Evolutionary conservation across 2,797 vertebrate genomes (phyloP).

Genomic region (Serranus cabrilla): DNA sequence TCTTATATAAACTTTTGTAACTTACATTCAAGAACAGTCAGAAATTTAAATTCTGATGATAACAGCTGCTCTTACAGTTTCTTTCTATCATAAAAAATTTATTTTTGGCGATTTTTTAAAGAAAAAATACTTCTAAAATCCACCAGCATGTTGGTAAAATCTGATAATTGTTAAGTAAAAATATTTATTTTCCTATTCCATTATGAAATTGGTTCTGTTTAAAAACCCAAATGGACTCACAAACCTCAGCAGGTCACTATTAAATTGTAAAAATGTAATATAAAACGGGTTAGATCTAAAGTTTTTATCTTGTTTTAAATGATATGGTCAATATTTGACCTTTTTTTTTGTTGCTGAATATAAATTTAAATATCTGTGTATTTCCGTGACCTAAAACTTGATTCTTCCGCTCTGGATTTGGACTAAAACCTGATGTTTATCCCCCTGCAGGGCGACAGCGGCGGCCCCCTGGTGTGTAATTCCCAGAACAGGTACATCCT

Average conservation of each 20-base stretch:
- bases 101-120: too few species aligned
- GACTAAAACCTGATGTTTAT: background rate
- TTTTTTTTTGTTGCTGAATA: background rate
- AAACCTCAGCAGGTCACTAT: background rate
- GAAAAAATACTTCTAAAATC: too few species aligned
- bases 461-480: conserved; percentile 93
- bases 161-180: too few species aligned
- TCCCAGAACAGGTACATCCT: conserved; percentile 89
- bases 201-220: too few species aligned
- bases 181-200: too few species aligned
- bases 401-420: background rate
- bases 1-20: too few species aligned
- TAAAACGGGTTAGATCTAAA: background rate
- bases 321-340: background rate
- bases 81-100: too few species aligned
- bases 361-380: background rate
- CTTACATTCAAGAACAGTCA: too few species aligned
- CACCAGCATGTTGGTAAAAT: too few species aligned
- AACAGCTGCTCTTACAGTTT: too few species aligned
- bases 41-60: too few species aligned
- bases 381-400: background rate
- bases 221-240: too few species aligned
- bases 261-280: background rate
- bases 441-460: conserved; percentile 93
- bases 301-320: background rate